These are phyloP conservation scores for Cranoglanis bouderius DNA, from an alignment of 2,113 vertebrate species.

Conservation along the genomic window DNA sequence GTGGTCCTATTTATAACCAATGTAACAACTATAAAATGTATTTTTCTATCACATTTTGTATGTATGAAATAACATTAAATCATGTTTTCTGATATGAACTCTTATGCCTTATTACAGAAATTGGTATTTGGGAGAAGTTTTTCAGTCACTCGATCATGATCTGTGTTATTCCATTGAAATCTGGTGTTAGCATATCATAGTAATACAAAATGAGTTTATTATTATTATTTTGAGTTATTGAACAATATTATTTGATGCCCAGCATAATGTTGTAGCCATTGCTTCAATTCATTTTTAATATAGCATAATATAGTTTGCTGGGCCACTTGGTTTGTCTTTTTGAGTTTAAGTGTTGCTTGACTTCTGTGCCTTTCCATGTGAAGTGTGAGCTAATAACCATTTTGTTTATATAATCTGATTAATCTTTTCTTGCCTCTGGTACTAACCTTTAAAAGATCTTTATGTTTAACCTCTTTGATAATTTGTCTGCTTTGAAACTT, in stretches of 20 bases:
- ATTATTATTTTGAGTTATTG: constrained; percentile 2
- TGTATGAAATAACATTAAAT: constrained; percentile 96
- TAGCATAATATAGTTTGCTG: constrained; percentile 60
- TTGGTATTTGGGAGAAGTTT: constrained; percentile 49
- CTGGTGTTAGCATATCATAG: constrained; percentile 3
- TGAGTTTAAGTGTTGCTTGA: constrained; percentile 87
- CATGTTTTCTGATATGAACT: constrained; percentile 89
- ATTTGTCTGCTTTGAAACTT: constrained; percentile 79
- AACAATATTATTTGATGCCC: constrained; percentile 37
- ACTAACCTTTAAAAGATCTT: constrained; percentile 95
- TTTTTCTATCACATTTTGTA: constrained; percentile 99
- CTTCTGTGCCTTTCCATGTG: constrained; percentile 84
- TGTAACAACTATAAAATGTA: constrained; percentile 99
- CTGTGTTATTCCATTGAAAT: not conserved
- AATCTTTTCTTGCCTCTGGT: constrained; percentile 96
- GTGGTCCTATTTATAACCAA: constrained; percentile 91
- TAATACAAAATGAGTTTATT: constrained; percentile 14
- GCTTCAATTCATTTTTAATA: constrained; percentile 19
- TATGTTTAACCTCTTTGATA: constrained; percentile 92
- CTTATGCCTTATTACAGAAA: constrained; percentile 71
- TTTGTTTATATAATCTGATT: constrained; percentile 78
- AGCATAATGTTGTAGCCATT: constrained; percentile 32
- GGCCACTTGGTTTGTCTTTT: constrained; percentile 63
- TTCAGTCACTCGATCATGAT: constrained; percentile 19
- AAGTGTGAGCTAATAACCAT: constrained; percentile 73